Base-by-base conservation (phyloP, 2,113 vertebrate species). In the Sminthopsis crassicaudata region DNA sequence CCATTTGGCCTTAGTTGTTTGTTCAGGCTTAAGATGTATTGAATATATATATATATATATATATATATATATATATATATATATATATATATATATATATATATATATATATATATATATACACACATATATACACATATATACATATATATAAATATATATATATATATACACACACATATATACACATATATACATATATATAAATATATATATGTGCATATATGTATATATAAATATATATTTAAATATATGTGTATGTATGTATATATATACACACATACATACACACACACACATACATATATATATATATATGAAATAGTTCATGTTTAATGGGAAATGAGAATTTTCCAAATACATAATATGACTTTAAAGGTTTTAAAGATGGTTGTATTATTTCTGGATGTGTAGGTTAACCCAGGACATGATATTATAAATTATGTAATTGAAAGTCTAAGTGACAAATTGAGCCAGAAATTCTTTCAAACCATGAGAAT, bases 401-500 rank as follows among this genome's bases (percentile, higher is more conserved):
- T 84, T 8, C 22, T 55, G 88, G 93, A 90, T 95, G 92, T 95
- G 90, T 90, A 94, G 53, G 93, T 3, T 60, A 53, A 42, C 52
- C 14, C 60, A 25, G 30, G 60, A 95, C 90, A 91, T 92, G 92
- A 46, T 91, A 46, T 53, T 95, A 93, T 93, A 94, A 96, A 95
- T 92, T 57, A 84, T 36, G 48, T 90, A 60, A 93, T 90, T 3
- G 14, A 8, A 30, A 91, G 24, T 89, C 46, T 90, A 91, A 93
- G 88, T 92, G 67, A 91, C 94, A 94, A 26, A 46, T 91, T 52
- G 46, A 96, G 84, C 92, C 91, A 52, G 88, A 88, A 48, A 60
- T 53, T 46, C 60, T 88, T 60, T 48, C 22, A 0, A 36, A 22
- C 95, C 93, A 93, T 30, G 46, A 94, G 60, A 95, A 51, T 88